Conservation (phyloP, 2,888 invertebrate species). For the Habroteleia sp. region DNA sequence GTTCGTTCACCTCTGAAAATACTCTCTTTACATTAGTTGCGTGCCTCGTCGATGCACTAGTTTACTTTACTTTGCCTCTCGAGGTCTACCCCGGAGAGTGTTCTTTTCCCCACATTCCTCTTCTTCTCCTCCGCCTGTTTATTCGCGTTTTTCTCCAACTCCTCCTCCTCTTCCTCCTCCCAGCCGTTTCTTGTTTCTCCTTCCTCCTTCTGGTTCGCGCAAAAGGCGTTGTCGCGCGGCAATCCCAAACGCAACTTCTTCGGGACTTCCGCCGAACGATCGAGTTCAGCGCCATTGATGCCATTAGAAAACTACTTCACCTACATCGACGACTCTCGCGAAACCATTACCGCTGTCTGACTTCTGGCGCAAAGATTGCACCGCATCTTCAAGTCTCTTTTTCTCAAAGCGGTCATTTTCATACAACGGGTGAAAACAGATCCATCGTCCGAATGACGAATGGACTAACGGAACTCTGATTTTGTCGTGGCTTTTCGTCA, state of each 20-base stretch:
- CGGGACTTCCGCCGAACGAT: constrained; percentile 62
- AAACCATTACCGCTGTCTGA: constrained; percentile 60
- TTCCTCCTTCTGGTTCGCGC: constrained; percentile 32
- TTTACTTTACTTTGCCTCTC: constrained; percentile 63
- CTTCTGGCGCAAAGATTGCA: constrained; percentile 56
- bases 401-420: constrained; percentile 56
- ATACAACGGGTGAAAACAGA: constrained; percentile 50
- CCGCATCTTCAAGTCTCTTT: constrained; percentile 54
- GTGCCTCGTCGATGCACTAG: constrained; percentile 72
- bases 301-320: constrained; percentile 74
- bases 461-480: constrained; percentile 36
- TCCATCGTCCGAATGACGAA: constrained; percentile 24
- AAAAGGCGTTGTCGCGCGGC: constrained; percentile 55
- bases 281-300: constrained; percentile 65
- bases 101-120: constrained; percentile 55
- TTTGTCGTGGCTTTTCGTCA: constrained; percentile 20
- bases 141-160: constrained; percentile 54
- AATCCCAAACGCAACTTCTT: constrained; percentile 52
- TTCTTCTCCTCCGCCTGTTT: constrained; percentile 50
- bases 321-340: constrained; percentile 68
- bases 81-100: constrained; percentile 54
- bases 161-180: constrained; percentile 14
- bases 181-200: constrained; percentile 25
- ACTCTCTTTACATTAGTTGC: constrained; percentile 77
- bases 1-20: constrained; percentile 80